Percentiles rank a stretch among this genome's conserved stretches.
Conservation (phyloP, 2,797 vertebrate species). For the Catostomus latipinnis region DNA sequence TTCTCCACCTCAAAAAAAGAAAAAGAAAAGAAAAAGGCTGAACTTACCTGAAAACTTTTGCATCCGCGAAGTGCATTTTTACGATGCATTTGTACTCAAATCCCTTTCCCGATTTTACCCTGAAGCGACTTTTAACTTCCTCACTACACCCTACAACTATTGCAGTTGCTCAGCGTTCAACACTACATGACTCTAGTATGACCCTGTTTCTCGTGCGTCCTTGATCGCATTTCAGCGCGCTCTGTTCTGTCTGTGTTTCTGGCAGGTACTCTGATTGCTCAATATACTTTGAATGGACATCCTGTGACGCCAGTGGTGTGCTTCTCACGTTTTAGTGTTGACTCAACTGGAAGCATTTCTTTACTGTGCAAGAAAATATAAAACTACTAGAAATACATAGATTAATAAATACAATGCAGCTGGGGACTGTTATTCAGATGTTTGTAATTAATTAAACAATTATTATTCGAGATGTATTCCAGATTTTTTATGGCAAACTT, state of each 20-base stretch:
- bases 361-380: too few species aligned
- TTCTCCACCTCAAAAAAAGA: neutral
- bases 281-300: neutral
- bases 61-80: constrained; percentile 22
- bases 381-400: too few species aligned
- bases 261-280: neutral
- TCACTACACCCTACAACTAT: neutral
- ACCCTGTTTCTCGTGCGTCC: constrained; percentile 9
- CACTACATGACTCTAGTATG: neutral
- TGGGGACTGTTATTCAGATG: neutral
- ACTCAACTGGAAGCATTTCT: too few species aligned
- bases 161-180: neutral
- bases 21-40: neutral
- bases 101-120: neutral
- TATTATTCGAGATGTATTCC: neutral
- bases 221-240: neutral
- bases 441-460: neutral
- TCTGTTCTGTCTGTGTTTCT: neutral
- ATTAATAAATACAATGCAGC: neutral
- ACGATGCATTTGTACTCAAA: constrained; percentile 1
- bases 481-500: neutral
- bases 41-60: constrained; percentile 36
- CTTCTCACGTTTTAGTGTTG: neutral
- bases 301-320: neutral
- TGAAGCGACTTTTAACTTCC: neutral